Conservation (phyloP, 2,113 vertebrate genomes). For the Eolophus roseicapilla region DNA sequence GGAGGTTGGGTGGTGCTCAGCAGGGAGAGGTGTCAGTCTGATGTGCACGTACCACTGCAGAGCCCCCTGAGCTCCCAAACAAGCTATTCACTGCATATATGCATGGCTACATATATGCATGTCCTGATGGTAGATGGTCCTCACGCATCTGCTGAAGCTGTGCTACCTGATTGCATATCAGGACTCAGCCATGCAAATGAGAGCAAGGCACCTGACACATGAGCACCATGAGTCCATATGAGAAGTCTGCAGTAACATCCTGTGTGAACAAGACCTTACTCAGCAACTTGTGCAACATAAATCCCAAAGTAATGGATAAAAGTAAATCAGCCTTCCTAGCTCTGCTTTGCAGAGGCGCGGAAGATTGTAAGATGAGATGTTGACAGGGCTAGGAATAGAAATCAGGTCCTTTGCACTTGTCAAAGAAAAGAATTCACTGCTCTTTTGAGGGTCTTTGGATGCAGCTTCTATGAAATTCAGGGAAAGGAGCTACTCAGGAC, state of each 20-base stretch:
- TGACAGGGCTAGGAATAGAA: constrained; percentile 34
- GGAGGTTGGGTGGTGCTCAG: background rate
- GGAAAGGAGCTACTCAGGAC: background rate
- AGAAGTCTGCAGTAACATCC: background rate
- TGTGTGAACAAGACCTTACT: background rate
- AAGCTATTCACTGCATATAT: background rate
- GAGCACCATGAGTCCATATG: background rate
- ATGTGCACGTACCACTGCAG: accelerated
- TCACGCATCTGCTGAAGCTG: background rate
- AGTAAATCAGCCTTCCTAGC: constrained; percentile 5
- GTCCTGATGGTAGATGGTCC: background rate
- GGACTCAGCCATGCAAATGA: background rate
- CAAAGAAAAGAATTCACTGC: background rate
- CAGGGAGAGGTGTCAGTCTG: background rate
- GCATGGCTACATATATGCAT: too few relatives aligned
- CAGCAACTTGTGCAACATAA: background rate
- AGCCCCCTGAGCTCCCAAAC: background rate
- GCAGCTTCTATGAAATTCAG: background rate
- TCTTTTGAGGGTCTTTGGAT: background rate
- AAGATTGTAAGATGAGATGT: background rate
- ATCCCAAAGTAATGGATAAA: background rate
- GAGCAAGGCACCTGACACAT: background rate
- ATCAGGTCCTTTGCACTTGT: background rate
- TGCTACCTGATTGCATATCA: background rate
- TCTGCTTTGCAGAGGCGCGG: background rate